These are phyloP conservation scores for Acleris sparsana DNA, from an alignment of 2,888 invertebrate genomes.

Conservation along the genomic window DNA sequence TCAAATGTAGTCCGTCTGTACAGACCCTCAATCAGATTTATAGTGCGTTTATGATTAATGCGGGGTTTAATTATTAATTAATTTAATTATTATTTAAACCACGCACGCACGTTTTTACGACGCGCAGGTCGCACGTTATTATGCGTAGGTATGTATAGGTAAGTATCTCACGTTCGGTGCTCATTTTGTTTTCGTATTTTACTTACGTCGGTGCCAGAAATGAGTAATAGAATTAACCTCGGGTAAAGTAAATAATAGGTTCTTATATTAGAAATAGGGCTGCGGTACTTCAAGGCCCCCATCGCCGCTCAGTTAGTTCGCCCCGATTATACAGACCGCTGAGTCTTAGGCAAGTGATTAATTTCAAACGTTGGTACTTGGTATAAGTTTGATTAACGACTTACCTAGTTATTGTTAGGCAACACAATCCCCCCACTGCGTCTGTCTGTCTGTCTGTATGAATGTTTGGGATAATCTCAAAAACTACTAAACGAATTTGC, in stretches of 20 bases:
- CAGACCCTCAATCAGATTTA: too few species aligned
- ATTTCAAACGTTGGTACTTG: not conserved
- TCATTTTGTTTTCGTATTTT: not conserved
- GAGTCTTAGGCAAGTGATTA: not conserved
- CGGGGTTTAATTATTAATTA: too few species aligned
- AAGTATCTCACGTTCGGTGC: not conserved
- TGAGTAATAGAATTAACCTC: not conserved
- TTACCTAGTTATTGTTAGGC: too few species aligned
- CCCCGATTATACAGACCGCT: not conserved
- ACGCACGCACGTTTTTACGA: conserved; percentile 14
- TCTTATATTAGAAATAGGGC: not conserved
- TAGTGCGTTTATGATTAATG: too few species aligned
- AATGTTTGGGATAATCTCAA: too few species aligned
- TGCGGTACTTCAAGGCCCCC: not conserved
- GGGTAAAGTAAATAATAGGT: too few species aligned
- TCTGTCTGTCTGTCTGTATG: too few species aligned
- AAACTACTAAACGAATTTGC: too few species aligned
- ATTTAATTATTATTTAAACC: too few species aligned
- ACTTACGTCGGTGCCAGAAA: not conserved
- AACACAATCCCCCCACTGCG: too few species aligned
- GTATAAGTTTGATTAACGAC: too few species aligned
- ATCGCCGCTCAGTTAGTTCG: not conserved
- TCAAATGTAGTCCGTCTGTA: too few species aligned
- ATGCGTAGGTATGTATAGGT: not conserved
- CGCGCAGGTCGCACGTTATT: not conserved